phyloP scores from a whole-genome alignment of 2,797 vertebrate genomes.

The Coranthus polyacanthus region DNA sequence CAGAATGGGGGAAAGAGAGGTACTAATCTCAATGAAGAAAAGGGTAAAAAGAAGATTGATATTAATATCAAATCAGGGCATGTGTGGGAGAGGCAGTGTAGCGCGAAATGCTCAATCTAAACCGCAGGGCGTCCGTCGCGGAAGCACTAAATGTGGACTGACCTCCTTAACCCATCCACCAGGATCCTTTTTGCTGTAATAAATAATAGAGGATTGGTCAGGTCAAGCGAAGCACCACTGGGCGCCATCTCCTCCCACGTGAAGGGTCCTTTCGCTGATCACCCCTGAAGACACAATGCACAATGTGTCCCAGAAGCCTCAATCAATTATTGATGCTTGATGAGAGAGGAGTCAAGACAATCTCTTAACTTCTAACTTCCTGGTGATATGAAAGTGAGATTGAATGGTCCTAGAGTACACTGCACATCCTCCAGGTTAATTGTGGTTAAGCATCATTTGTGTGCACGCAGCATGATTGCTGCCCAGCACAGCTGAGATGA shows the following conservation, averaged over 20 bases:
- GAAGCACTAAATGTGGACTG: slow-evolving; percentile 83
- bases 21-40: slow-evolving; percentile 81
- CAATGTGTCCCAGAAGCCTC: slow-evolving; percentile 71
- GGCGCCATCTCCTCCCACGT: slow-evolving; percentile 57
- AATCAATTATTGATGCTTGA: slow-evolving; percentile 88
- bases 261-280: slow-evolving; percentile 68
- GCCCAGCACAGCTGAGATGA: slow-evolving; percentile 77
- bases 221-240: slow-evolving; percentile 75
- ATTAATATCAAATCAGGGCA: slow-evolving; percentile 93
- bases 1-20: slow-evolving; percentile 59
- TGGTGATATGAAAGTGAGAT: slow-evolving; percentile 78
- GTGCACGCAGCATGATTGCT: slow-evolving; percentile 64
- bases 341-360: slow-evolving; percentile 78
- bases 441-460: slow-evolving; percentile 83
- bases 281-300: slow-evolving; percentile 72
- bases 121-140: slow-evolving; percentile 62
- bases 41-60: slow-evolving; percentile 88
- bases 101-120: slow-evolving; percentile 95
- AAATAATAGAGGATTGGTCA: slow-evolving; percentile 90
- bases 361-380: slow-evolving; percentile 78
- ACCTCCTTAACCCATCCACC: slow-evolving; percentile 87
- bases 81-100: slow-evolving; percentile 89
- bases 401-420: slow-evolving; percentile 68
- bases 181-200: slow-evolving; percentile 82
- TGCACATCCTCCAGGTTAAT: slow-evolving; percentile 77